Base-by-base conservation (phyloP, 2,888 invertebrate species). In the Poecilus cupreus region DNA sequence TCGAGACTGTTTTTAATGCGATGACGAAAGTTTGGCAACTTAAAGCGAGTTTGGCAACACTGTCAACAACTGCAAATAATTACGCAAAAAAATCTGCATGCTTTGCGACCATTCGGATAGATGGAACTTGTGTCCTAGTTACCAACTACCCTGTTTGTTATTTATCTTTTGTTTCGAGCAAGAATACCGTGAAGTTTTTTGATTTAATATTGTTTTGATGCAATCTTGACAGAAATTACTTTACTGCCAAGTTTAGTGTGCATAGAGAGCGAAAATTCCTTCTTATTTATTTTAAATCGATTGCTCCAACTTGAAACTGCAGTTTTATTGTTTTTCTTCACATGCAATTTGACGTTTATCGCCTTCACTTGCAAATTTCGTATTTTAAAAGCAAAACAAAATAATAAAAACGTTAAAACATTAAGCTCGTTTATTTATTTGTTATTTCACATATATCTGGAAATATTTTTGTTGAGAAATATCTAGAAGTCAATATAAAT, bases 161-260 rank as follows among this genome's bases (percentile, higher is more conserved):
- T 54, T 54, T 54, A 54, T 54, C 54, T 54, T 54, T 54, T 54
- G 54, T 54, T 54, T 11, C 54, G 11, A 22, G 54, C 8, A 32
- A 32, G 32, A 8, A 32, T 22, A 20, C 20, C 20, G 22, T 54
- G 22, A 54, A 54, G 54, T 54, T 54, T 60, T 60, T 60, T 60
- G 26, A 60, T 60, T 60, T 60, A 32, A 60, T 60, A 60, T 60
- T 60, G 60, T 60, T 60, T 60, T 60, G 60, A 60, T 60, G 60
- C 24, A 60, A 60, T 60, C 60, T 60, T 60, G 60, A 26, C 60
- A 60, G 13, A 26, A 60, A 60, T 60, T 60, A 60, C 60, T 60
- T 26, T 26, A 24, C 24, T 24, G 60, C 11, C 3, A 20, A 60
- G 60, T 60, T 16, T 18, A 18, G 16, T 11, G 43, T 24, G 60